These are phyloP conservation scores for Triops longicaudatus DNA, from an alignment of 1,140 invertebrate species.

Conservation along the genomic window DNA sequence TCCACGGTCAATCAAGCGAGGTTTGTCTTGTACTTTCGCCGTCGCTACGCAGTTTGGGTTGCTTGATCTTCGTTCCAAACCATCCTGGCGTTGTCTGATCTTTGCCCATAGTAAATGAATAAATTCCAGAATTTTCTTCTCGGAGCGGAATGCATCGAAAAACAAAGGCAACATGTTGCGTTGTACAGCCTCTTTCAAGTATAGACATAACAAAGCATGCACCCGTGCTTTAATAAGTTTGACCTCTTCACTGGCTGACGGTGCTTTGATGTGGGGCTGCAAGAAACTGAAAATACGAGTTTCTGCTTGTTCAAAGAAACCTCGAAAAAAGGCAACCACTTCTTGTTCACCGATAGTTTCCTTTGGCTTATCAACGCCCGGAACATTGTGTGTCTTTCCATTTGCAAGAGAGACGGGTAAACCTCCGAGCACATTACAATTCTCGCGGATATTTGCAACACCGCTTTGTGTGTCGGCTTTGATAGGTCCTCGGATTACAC, in stretches of 20 bases:
- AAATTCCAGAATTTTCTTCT: not conserved
- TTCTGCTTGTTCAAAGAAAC: not conserved
- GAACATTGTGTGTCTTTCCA: not conserved
- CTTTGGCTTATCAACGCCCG: not conserved
- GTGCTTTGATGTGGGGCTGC: not conserved
- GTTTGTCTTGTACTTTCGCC: not conserved
- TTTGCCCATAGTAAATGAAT: not conserved
- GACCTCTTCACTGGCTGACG: not conserved
- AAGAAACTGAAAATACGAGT: not conserved
- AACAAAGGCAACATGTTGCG: not conserved
- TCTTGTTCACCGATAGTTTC: not conserved
- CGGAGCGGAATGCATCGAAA: not conserved
- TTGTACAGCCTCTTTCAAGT: not conserved
- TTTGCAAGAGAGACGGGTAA: not conserved
- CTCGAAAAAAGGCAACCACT: not conserved
- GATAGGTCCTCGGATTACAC: not conserved
- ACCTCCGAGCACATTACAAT: not conserved
- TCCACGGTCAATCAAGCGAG: constrained; percentile 6
- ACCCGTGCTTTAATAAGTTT: not conserved
- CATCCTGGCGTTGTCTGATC: not conserved
- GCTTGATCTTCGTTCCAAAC: not conserved
- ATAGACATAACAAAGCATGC: not conserved
- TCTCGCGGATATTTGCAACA: not conserved
- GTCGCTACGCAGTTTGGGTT: not conserved
- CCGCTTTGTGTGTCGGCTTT: not conserved